phyloP scores from a whole-genome alignment of 2,113 vertebrate genomes.

The Xenopus laevis region DNA sequence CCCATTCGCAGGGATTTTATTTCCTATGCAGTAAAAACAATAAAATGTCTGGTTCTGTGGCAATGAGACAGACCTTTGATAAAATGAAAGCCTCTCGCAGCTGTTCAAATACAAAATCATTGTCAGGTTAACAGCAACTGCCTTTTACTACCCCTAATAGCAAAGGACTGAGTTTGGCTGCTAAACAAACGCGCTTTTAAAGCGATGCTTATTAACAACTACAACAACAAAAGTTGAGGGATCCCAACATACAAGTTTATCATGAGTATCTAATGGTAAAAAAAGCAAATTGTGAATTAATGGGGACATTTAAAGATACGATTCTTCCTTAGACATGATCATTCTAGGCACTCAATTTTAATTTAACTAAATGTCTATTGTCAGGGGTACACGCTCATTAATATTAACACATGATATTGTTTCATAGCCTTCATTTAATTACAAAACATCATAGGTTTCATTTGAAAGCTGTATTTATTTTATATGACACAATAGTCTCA shows the following conservation, averaged over 20 bases:
- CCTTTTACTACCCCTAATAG: slow-evolving; percentile 58
- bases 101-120: slow-evolving; percentile 86
- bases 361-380: too few relatives aligned
- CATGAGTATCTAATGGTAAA: not conserved
- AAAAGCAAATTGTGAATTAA: not conserved
- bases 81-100: slow-evolving; percentile 70
- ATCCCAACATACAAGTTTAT: not conserved
- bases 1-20: slow-evolving; percentile 53
- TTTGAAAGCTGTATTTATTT: slow-evolving; percentile 5
- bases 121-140: slow-evolving; percentile 77
- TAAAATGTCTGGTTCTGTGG: slow-evolving; percentile 69
- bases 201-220: not conserved
- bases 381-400: too few relatives aligned
- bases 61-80: slow-evolving; percentile 76
- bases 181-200: not conserved
- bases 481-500: slow-evolving; percentile 5
- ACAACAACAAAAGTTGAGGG: too few relatives aligned
- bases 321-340: not conserved
- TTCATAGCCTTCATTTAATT: not conserved
- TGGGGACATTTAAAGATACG: not conserved
- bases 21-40: slow-evolving; percentile 61
- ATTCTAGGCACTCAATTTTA: not conserved
- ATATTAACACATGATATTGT: not conserved
- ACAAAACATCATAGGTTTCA: not conserved
- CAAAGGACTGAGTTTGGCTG: slow-evolving; percentile 43